Evolutionary conservation across 2,888 invertebrate genomes (phyloP).

Genomic region (Polymixis flavicincta): DNA sequence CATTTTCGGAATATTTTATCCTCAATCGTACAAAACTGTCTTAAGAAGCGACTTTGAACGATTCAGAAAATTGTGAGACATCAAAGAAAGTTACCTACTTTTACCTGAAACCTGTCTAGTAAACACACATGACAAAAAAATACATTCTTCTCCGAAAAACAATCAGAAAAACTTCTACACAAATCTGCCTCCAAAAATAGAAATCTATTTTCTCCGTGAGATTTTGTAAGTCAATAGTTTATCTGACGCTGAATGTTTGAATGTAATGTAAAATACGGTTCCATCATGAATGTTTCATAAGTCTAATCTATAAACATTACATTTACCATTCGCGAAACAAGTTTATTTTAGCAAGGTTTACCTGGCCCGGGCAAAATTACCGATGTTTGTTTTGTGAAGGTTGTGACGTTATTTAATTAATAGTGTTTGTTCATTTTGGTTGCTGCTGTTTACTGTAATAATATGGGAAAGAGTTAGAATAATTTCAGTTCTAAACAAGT

Average conservation of each 20-base stretch:
- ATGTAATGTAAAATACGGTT: conserved; percentile 35
- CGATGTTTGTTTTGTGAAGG: conserved; percentile 19
- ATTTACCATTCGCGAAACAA: conserved; percentile 44
- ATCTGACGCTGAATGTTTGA: conserved; percentile 32
- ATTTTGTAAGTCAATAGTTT: conserved; percentile 51
- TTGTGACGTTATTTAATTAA: conserved; percentile 14
- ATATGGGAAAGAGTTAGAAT: neutral
- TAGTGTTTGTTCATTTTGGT: conserved; percentile 24
- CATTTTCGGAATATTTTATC: conserved; percentile 12
- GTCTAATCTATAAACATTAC: conserved; percentile 42
- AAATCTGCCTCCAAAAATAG: conserved; percentile 35
- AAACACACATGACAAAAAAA: conserved; percentile 29
- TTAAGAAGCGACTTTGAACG: neutral
- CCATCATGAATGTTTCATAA: conserved; percentile 61
- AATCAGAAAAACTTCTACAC: conserved; percentile 10
- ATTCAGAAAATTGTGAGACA: neutral
- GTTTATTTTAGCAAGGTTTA: conserved; percentile 33
- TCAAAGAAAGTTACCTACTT: neutral
- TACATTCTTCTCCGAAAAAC: conserved; percentile 16
- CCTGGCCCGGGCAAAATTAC: conserved; percentile 10
- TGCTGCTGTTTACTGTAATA: conserved; percentile 13
- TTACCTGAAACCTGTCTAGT: conserved; percentile 1
- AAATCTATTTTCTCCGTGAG: conserved; percentile 32
- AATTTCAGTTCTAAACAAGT: neutral
- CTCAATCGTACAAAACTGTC: neutral